Evolutionary conservation across 1,140 invertebrate genomes (phyloP), one percentile per base, ranked within the genome.

Genomic region (Trachymyrmex septentrionalis): DNA sequence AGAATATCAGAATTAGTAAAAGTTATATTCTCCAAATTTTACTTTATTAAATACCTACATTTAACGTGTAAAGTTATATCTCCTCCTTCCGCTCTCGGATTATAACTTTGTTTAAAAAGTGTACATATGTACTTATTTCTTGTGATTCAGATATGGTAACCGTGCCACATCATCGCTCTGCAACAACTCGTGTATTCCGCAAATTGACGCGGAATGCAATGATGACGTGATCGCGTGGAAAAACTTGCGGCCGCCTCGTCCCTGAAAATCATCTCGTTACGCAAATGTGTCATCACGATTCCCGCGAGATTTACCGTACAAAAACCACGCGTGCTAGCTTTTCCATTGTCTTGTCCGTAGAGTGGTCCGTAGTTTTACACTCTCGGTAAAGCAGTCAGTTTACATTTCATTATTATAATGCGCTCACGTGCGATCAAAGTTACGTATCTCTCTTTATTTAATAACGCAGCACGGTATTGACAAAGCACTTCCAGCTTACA

Each of bases 211-310:
- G 38, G 21, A 77, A 77, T 19, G 57, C 75, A 24, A 44, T 38
- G 73, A 63, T 24, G 66, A 27, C 78, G 44, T 2, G 34, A 16
- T 10, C 44, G 48, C 3, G 16, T 14, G 53, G 30, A 57, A 82
- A 81, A 81, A 44, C 38, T 72, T 44, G 53, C 21, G 63, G n/a
- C n/a, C 2, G 50, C 16, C 27, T 80, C 63, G 77, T 80, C 27
- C n/a, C 30, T 71, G 64, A 10, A 27, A 81, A 81, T 81, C 63
- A 48, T 71, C 77, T 81, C 77, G 77, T 81, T 81, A 71, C 48
- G 48, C 77, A 81, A 81, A 81, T 69, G 48, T 55, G 64, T 81
- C 77, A 71, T 80, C 77, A 67, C 61, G 61, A 67, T 38, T 67
- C 63, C 64, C 77, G 48, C 48, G 77, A 81, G 77, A 81, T 69